Evolutionary conservation across 2,888 invertebrate genomes (phyloP).

Genomic region (Cephus nigrinus): DNA sequence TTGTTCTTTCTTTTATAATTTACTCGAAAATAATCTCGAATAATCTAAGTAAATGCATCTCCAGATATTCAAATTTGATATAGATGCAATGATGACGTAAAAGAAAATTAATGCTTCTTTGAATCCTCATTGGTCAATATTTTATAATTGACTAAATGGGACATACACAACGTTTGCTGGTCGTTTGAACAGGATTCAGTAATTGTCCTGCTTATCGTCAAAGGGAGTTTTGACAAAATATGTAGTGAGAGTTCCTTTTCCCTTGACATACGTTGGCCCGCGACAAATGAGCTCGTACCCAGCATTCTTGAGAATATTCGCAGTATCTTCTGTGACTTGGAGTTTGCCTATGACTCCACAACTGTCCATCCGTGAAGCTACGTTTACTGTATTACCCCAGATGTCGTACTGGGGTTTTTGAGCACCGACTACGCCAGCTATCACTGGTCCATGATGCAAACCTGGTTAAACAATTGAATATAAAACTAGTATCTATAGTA

Average conservation of each 20-base stretch:
- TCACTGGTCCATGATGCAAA: constrained; percentile 89
- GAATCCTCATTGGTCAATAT: neutral
- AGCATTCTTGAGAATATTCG: constrained; percentile 83
- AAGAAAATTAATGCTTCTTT: neutral
- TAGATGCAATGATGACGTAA: neutral
- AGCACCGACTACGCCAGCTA: constrained; percentile 96
- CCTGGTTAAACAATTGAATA: constrained; percentile 68
- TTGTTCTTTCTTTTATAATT: neutral
- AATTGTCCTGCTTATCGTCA: constrained; percentile 69
- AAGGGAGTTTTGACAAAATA: constrained; percentile 91
- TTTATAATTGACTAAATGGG: neutral
- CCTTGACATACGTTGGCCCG: constrained; percentile 94
- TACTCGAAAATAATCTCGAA: neutral
- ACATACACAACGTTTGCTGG: neutral
- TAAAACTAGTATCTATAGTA: neutral
- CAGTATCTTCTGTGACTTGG: constrained; percentile 87
- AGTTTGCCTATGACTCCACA: constrained; percentile 90
- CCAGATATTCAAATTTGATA: neutral
- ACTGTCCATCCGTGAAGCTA: constrained; percentile 97
- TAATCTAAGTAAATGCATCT: neutral
- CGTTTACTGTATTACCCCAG: constrained; percentile 99
- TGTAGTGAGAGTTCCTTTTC: constrained; percentile 90
- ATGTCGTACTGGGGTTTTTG: constrained; percentile 99
- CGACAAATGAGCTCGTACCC: constrained; percentile 91
- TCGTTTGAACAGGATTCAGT: neutral